phyloP scores from a whole-genome alignment of 1,140 invertebrate species.

The Lanistes nyassanus region DNA sequence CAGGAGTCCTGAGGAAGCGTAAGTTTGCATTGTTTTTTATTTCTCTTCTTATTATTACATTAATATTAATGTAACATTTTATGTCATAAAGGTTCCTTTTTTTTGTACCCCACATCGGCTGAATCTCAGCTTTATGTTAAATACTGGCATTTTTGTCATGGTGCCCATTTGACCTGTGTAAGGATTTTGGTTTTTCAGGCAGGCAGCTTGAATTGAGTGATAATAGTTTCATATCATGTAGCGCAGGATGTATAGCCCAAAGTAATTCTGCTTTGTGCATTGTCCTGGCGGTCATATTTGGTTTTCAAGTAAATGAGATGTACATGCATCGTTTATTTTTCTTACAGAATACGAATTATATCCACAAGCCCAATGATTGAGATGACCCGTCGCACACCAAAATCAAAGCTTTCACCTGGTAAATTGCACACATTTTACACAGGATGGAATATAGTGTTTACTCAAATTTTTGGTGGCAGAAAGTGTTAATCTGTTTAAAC shows the following conservation, averaged over 20 bases:
- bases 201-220: too few species aligned
- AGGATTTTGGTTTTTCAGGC: too few species aligned
- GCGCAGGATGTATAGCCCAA: too few species aligned
- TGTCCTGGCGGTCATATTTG: not conserved
- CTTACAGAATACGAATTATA: constrained; percentile 45
- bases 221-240: too few species aligned
- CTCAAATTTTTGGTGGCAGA: not conserved
- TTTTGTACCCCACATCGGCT: not conserved
- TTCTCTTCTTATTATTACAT: not conserved
- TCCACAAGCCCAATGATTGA: constrained; percentile 52
- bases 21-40: not conserved
- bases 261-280: too few species aligned
- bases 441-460: not conserved
- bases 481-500: too few species aligned
- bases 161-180: not conserved
- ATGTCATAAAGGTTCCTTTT: not conserved
- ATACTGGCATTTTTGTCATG: not conserved
- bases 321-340: not conserved
- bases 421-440: not conserved
- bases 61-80: not conserved
- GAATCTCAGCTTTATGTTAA: not conserved
- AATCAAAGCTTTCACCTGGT: constrained; percentile 34
- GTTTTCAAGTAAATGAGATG: not conserved
- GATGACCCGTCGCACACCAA: constrained; percentile 42
- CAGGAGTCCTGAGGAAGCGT: constrained; percentile 26